Evolutionary conservation across 2,113 vertebrate genomes (phyloP).

Genomic region (Myxocyprinus asiaticus): DNA sequence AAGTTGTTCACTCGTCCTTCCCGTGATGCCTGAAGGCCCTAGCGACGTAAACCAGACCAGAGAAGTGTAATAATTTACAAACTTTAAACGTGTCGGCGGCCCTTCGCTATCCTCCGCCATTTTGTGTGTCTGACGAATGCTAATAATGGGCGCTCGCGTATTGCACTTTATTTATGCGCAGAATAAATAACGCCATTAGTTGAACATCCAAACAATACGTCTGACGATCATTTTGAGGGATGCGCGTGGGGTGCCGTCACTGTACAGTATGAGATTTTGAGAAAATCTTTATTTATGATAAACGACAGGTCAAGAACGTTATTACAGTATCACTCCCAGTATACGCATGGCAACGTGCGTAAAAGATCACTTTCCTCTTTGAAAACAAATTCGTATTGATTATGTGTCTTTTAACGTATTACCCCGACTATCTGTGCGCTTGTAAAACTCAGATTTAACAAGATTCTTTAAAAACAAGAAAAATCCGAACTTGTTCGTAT

Average conservation of each 20-base stretch:
- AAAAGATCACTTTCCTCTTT: constrained; percentile 57
- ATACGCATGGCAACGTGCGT: constrained; percentile 56
- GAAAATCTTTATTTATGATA: constrained; percentile 47
- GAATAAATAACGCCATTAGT: constrained; percentile 65
- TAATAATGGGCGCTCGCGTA: constrained; percentile 83
- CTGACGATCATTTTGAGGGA: constrained; percentile 47
- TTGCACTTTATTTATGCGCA: constrained; percentile 78
- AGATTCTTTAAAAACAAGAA: constrained; percentile 79
- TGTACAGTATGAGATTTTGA: neutral
- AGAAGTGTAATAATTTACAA: constrained; percentile 77
- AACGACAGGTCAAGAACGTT: constrained; percentile 68
- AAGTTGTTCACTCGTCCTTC: constrained; percentile 50
- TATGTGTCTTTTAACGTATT: constrained; percentile 22
- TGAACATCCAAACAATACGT: constrained; percentile 52
- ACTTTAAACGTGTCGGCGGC: constrained; percentile 83
- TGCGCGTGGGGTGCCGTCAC: neutral
- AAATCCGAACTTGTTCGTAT: constrained; percentile 76
- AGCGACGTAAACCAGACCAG: constrained; percentile 62
- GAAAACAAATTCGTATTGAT: constrained; percentile 59
- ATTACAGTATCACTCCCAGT: constrained; percentile 51
- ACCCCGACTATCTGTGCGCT: constrained; percentile 33
- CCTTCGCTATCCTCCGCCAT: constrained; percentile 82
- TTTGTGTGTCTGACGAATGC: constrained; percentile 80
- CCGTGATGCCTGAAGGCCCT: constrained; percentile 52
- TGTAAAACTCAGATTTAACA: constrained; percentile 60